Conservation (phyloP, 2,113 vertebrate species). For the Anarrhichthys ocellatus region DNA sequence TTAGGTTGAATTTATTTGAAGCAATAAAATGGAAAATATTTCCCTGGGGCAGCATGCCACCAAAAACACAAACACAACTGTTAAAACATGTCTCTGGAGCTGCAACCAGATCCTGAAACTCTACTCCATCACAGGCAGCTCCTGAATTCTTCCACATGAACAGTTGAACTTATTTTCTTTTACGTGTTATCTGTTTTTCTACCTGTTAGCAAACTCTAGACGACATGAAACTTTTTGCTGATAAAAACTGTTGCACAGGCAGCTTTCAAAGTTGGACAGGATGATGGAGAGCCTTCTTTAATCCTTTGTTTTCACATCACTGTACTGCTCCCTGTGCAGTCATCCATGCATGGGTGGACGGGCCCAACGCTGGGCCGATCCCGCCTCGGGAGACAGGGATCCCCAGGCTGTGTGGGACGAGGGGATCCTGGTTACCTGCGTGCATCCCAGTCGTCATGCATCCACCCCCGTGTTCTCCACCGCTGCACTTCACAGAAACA, state of each 20-base stretch:
- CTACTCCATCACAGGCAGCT: constrained; percentile 47
- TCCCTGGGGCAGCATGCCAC: constrained; percentile 73
- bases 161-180: constrained; percentile 53
- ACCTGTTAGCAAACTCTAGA: constrained; percentile 39
- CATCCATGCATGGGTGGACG: constrained; percentile 75
- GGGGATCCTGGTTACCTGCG: constrained; percentile 59
- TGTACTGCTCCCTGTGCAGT: constrained; percentile 64
- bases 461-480: constrained; percentile 53
- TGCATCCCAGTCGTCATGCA: constrained; percentile 51
- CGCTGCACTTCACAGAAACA: constrained; percentile 60
- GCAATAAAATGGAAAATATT: constrained; percentile 80
- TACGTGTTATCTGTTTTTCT: constrained; percentile 40
- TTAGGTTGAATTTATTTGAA: constrained; percentile 80
- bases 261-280: constrained; percentile 58
- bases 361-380: constrained; percentile 47
- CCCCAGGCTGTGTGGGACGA: constrained; percentile 50
- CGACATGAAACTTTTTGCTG: constrained; percentile 47
- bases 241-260: constrained; percentile 57
- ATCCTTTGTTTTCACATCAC: constrained; percentile 73
- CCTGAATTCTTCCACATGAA: constrained; percentile 53
- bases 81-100: constrained; percentile 79
- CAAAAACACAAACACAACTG: constrained; percentile 82
- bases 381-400: constrained; percentile 64
- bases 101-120: constrained; percentile 70
- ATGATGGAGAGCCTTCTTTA: constrained; percentile 68